Base-by-base conservation (phyloP, 1,140 invertebrate genomes). In the Drosophila mayri region DNA sequence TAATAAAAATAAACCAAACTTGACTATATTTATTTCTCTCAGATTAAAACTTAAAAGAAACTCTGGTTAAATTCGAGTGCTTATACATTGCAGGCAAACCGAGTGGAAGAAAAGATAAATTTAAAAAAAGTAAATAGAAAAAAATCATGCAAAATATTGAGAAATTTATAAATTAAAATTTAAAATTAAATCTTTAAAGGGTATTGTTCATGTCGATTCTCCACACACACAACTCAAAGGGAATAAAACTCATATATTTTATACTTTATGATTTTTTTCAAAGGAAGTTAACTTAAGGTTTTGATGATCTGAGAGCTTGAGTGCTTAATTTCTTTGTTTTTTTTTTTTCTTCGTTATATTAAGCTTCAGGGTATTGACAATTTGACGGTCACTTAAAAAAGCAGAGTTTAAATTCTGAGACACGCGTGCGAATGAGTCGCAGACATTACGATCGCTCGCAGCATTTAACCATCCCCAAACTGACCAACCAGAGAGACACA, bases 351-450 rank as follows among this genome's bases (percentile, higher is more conserved):
- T 54, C 22, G 14, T 16, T 22, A 11, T 16, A 11, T 25, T 43
- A 14, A 3, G 14, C 14, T n/a, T 43, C 1, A 68, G 44, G 63
- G 65, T 50, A 68, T 67, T 41, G 62, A 14, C 18, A 65, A 28
- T 66, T 22, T 22, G 3, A 38, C 20, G n/a, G 28, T 28, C 22
- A 30, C 52, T 59, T 16, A 2, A 35, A 62, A 60, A 22, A 16
- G n/a, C 25, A 4, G 37, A 38, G 72, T 30, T 30, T 12, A 9
- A 55, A 44, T 55, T 71, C 46, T 54, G n/a, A 67, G 61, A 70
- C 61, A 47, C 47, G 44, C 50, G 49, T 59, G 62, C 61, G 66
- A 73, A 77, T 80, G 63, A 67, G 73, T 81, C 72, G 73, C 16
- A 52, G 66, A 65, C 61, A 71, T 84, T 79, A 80, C 71, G 61